These are phyloP conservation scores for Eulemur coronatus DNA, from an alignment of 2,797 vertebrate genomes.

Conservation along the genomic window DNA sequence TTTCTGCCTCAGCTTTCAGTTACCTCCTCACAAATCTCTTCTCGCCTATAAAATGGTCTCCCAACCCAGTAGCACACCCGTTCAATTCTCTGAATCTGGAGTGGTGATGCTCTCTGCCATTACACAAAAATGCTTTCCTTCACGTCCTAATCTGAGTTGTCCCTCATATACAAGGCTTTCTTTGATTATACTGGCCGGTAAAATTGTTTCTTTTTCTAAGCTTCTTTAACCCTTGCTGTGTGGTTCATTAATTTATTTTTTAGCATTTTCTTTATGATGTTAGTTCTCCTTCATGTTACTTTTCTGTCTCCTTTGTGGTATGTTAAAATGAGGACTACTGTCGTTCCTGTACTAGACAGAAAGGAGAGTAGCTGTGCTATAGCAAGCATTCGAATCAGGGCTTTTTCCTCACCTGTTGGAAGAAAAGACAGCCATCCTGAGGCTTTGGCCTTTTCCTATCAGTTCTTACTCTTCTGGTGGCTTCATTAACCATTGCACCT, in stretches of 20 bases:
- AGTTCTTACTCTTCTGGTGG: not conserved
- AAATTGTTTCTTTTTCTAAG: not conserved
- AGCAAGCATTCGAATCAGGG: not conserved
- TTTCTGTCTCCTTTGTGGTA: not conserved
- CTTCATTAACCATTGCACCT: not conserved
- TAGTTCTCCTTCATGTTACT: not conserved
- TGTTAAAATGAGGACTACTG: constrained; percentile 18
- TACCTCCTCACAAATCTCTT: not conserved
- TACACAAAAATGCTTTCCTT: not conserved
- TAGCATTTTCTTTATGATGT: not conserved
- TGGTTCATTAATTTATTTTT: constrained; percentile 38
- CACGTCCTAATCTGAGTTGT: not conserved
- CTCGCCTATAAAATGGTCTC: not conserved
- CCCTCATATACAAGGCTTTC: not conserved
- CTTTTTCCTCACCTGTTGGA: not conserved
- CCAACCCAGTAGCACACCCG: not conserved
- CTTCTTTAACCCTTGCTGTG: not conserved
- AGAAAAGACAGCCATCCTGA: not conserved
- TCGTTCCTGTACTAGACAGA: not conserved
- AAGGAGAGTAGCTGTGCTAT: not conserved
- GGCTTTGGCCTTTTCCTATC: not conserved
- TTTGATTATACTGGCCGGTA: not conserved
- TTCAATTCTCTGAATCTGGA: not conserved
- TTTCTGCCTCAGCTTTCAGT: not conserved
- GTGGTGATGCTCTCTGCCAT: not conserved